These are phyloP conservation scores for Nebria brevicollis DNA, from an alignment of 2,888 invertebrate species.

Conservation along the genomic window DNA sequence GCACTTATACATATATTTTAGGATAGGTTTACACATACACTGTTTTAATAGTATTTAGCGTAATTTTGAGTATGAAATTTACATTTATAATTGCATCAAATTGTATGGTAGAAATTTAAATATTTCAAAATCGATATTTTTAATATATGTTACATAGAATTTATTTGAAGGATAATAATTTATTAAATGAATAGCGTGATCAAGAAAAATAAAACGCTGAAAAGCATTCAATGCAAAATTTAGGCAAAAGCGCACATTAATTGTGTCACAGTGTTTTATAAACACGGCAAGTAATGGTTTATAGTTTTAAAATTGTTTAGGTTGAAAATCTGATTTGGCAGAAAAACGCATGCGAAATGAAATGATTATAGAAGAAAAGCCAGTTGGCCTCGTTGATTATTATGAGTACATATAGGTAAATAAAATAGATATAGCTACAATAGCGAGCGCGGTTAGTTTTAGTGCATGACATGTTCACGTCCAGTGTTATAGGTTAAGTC, in stretches of 20 bases:
- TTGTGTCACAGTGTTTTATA: not conserved
- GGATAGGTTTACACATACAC: too few species aligned
- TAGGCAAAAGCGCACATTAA: not conserved
- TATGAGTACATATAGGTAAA: constrained; percentile 29
- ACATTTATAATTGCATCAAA: too few species aligned
- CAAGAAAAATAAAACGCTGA: too few species aligned
- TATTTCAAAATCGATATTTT: too few species aligned
- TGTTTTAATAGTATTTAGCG: too few species aligned
- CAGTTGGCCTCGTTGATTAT: not conserved
- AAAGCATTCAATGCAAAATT: not conserved
- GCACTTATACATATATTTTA: too few species aligned
- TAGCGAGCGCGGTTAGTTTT: not conserved
- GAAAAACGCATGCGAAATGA: constrained; percentile 25
- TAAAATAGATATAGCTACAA: constrained; percentile 29
- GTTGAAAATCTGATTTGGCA: constrained; percentile 27
- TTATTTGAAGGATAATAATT: too few species aligned
- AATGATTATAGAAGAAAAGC: constrained; percentile 9
- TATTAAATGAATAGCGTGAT: too few species aligned
- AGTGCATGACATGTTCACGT: constrained; percentile 32
- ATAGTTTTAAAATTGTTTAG: constrained; percentile 36
- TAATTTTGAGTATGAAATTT: too few species aligned
- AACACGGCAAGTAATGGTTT: not conserved
- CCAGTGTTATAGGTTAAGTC: constrained; percentile 9
- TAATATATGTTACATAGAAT: too few species aligned
- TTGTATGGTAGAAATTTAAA: too few species aligned